Percentiles rank a stretch among this genome's conserved stretches.
Evolutionary conservation across 2,888 invertebrate genomes (phyloP).

Genomic region (Meiosimyza decipiens): DNA sequence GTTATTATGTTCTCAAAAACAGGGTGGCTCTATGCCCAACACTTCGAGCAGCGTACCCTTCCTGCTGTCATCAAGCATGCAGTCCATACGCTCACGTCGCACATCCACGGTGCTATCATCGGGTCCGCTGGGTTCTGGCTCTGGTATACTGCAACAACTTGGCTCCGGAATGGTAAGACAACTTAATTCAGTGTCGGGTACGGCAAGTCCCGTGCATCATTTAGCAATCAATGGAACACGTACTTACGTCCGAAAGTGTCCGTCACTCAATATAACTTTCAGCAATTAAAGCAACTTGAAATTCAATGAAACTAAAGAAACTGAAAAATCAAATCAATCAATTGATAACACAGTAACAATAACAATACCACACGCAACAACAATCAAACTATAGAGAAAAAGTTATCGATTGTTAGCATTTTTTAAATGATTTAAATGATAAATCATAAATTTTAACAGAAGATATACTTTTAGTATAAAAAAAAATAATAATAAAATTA

Average conservation of each 20-base stretch:
- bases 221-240: slow-evolving; percentile 70
- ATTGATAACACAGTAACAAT: not conserved
- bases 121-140: slow-evolving; percentile 73
- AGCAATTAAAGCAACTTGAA: slow-evolving; percentile 56
- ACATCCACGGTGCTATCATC: slow-evolving; percentile 78
- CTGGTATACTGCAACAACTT: slow-evolving; percentile 86
- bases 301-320: not conserved
- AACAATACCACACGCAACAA: not conserved
- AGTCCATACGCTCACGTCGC: slow-evolving; percentile 80
- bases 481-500: not conserved
- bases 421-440: not conserved
- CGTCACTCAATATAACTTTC: slow-evolving; percentile 80
- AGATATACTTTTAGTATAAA: too few relatives aligned
- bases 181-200: slow-evolving; percentile 74
- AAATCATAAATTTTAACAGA: too few relatives aligned
- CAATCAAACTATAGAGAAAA: not conserved
- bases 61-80: slow-evolving; percentile 83
- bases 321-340: slow-evolving; percentile 5
- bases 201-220: slow-evolving; percentile 73
- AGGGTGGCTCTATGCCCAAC: slow-evolving; percentile 92
- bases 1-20: slow-evolving; percentile 68
- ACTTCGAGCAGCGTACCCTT: slow-evolving; percentile 90
- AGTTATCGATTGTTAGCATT: not conserved
- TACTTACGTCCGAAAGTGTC: slow-evolving; percentile 78
- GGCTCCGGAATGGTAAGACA: slow-evolving; percentile 95